phyloP scores from a whole-genome alignment of 2,888 invertebrate genomes.

The Matsumyia berberina region DNA sequence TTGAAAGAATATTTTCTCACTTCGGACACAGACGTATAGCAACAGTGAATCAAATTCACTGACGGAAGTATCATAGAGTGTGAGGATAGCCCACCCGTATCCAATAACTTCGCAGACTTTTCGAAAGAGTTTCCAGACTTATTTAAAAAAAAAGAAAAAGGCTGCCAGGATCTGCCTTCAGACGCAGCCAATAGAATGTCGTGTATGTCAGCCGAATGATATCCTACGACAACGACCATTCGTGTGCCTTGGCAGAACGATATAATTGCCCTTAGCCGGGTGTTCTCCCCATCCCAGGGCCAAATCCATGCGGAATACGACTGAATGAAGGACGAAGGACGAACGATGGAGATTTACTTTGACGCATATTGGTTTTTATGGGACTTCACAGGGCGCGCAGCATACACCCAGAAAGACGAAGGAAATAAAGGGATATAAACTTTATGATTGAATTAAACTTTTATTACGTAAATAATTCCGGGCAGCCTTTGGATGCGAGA shows the following conservation, averaged over 20 bases:
- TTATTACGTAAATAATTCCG: conserved; percentile 61
- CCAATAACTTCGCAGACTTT: conserved; percentile 44
- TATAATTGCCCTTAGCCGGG: conserved; percentile 48
- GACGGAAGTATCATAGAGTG: neutral
- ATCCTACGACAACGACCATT: neutral
- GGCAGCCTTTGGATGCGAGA: conserved; percentile 41
- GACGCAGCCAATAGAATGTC: conserved; percentile 34
- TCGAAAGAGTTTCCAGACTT: conserved; percentile 1
- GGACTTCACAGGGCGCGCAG: conserved; percentile 1
- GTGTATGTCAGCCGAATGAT: conserved; percentile 13
- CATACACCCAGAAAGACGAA: neutral
- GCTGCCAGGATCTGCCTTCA: neutral
- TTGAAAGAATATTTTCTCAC: conserved; percentile 35
- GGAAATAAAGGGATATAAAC: conserved; percentile 57
- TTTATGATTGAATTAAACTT: conserved; percentile 73
- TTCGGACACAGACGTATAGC: conserved; percentile 5
- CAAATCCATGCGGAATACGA: conserved; percentile 38
- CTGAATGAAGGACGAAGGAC: neutral
- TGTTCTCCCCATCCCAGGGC: conserved; percentile 13
- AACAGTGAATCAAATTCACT: conserved; percentile 14
- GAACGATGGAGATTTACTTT: conserved; percentile 53
- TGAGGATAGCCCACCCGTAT: conserved; percentile 23
- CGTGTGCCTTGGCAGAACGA: conserved; percentile 17
- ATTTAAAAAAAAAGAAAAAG: neutral
- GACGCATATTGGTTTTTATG: conserved; percentile 59